Base-by-base conservation (phyloP, 53 echinoderm and acorn worm species). In the Echinarachnius parma region DNA sequence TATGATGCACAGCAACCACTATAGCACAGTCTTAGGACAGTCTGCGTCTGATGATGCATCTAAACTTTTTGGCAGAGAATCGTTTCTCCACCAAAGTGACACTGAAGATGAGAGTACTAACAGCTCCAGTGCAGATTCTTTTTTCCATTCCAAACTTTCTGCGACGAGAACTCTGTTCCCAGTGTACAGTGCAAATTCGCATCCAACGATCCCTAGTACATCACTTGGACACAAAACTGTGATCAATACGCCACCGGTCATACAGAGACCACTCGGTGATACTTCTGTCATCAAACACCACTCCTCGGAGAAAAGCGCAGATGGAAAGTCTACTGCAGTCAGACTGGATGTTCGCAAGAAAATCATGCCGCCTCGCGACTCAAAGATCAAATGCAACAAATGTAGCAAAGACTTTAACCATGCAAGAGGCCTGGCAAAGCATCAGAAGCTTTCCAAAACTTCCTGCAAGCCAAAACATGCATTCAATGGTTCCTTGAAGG, bases 1-100 rank as follows among this genome's bases (percentile, higher is more conserved):
- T 60, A 93, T 93, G 93, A 84, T 93, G 46, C 79, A 84, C 42
- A 93, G 89, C 21, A 89, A 93, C 61, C 93, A 93, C 46, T 93
- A 89, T 75, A 93, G 86, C 54, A 80, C 89, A 30, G 86, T 93
- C 39, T 57, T 72, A 36, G 72, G 72, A 9, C 72, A 72, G 44
- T 83, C 86, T 28, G 86, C 89, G 5, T 75, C 63, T 32, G 86
- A 86, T 27, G 86, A 86, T 32, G 66, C 58, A 31, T 36, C 72
- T 24, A 72, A 72, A 28, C 55, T 34, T 21, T 37, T 72, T 0
- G 35, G 44, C 55, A 54, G 57, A 55, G 72, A 72, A 36, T 34
- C 56, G 24, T 55, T 72, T 29, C 14, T 54, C 24, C 28, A 27
- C 27, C 75, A 53, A 19, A 64, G 62, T 60, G 86, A 80, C 56